Base-by-base conservation (phyloP, 2,797 vertebrate genomes). In the Stomatorhinus walkeri region DNA sequence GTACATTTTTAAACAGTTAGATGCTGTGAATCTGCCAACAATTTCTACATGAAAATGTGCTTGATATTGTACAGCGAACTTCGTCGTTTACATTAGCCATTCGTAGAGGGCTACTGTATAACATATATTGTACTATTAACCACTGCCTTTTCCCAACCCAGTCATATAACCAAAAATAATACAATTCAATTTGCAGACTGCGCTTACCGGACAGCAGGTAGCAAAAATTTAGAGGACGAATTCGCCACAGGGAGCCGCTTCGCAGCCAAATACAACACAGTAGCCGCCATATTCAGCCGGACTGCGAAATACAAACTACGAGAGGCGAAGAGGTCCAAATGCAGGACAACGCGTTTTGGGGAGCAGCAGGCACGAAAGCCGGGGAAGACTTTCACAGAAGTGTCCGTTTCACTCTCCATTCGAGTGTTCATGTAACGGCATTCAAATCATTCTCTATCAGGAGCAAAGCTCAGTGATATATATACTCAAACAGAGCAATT, bases 261-360 rank as follows among this genome's bases (percentile, higher is more conserved):
- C 90, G 95, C 91, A 61, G 92, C 91, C 46, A 95, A 89, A 88
- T 95, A 93, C 96, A 96, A 96, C 96, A 96, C 96, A 96, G 96
- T 95, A 56, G 94, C 93, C 94, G 96, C 96, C 96, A 96, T 89
- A 6, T 89, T 89, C 4, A 32, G 16, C 24, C 36, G 48, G 28
- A 46, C 32, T 4, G 12, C n/a, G 49, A 40, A 86, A 40, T 4
- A 5, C 22, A 24, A n/a, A 5, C 19, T 89, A 89, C 84, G 84
- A 84, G 19, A 54, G 52, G 43, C n/a, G 40, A 10, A 68, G 72
- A 72, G 10, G 88, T 86, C 84, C 88, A 87, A 54, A 40, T 2
- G 32, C 40, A 28, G 4, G 4, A 14, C 51, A 7, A 32, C 4
- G 49, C 10, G 22, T 16, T 61, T 59, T 7, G 52, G 28, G 5